These are phyloP conservation scores for Ypsolopha scabrella DNA, from an alignment of 2,888 invertebrate genomes.

Conservation along the genomic window DNA sequence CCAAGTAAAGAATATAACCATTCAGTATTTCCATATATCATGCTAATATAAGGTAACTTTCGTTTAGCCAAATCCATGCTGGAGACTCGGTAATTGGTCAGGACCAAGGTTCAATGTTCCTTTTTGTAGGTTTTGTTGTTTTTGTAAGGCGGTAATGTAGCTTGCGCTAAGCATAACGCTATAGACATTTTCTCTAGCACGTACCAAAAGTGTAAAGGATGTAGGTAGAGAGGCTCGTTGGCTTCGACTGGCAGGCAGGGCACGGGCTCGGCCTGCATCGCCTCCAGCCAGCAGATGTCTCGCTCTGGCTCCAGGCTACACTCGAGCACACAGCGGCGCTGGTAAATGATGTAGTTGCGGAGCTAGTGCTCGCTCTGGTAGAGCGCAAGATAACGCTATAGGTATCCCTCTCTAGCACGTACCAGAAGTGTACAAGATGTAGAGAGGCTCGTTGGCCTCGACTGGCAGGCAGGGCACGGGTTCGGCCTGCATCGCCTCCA, in stretches of 20 bases:
- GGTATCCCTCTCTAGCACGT: background rate
- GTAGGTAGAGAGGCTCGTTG: conserved; percentile 90
- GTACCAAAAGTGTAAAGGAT: conserved; percentile 91
- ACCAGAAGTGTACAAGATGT: conserved; percentile 94
- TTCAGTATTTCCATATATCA: no score
- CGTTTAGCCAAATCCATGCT: no score
- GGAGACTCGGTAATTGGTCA: no score
- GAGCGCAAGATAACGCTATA: no score
- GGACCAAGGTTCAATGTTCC: no score
- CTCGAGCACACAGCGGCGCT: conserved; percentile 77
- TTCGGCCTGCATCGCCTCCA: conserved; percentile 75
- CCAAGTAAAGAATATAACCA: no score
- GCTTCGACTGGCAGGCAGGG: conserved; percentile 89
- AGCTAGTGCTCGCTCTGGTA: conserved; percentile 80
- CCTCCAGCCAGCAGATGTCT: conserved; percentile 85
- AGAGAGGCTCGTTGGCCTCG: conserved; percentile 90
- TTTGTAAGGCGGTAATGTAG: no score
- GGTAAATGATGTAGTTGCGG: conserved; percentile 84
- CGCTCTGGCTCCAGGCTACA: conserved; percentile 72
- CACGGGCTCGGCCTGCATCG: conserved; percentile 75
- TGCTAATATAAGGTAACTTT: no score
- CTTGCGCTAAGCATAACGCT: no score
- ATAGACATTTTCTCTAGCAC: background rate
- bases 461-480: conserved; percentile 87
- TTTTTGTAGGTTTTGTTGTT: no score